A percentile compares a stretch with the other conserved stretches of the same genome.
phyloP scores from a whole-genome alignment of 2,888 invertebrate genomes.

The Phortica okadai region DNA sequence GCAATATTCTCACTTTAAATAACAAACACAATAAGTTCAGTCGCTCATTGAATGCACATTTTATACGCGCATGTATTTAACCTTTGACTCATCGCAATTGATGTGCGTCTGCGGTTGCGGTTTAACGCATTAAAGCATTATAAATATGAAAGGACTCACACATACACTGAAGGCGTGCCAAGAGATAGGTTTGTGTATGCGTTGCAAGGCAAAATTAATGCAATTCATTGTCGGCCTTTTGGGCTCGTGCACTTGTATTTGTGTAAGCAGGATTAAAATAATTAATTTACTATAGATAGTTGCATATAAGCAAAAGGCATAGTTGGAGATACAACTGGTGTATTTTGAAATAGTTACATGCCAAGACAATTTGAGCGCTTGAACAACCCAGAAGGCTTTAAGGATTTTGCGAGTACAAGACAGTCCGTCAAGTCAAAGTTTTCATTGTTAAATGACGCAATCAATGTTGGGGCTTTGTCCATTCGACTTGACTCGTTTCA shows the following conservation, averaged over 20 bases:
- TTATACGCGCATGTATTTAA: neutral
- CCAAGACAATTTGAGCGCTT: too few relatives aligned
- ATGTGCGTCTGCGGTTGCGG: slow-evolving; percentile 24
- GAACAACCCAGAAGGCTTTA: too few relatives aligned
- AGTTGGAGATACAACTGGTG: neutral
- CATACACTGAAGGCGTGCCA: neutral
- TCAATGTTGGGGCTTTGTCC: slow-evolving; percentile 37
- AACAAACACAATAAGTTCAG: too few relatives aligned
- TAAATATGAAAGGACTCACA: slow-evolving; percentile 19
- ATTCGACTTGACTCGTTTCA: neutral
- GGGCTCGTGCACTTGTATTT: neutral
- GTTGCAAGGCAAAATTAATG: slow-evolving; percentile 48
- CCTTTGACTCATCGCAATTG: neutral
- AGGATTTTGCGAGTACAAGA: neutral
- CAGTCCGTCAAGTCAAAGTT: neutral
- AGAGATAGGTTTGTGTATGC: neutral
- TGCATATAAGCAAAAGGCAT: neutral
- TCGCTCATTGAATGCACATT: neutral
- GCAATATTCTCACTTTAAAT: too few relatives aligned
- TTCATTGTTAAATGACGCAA: slow-evolving; percentile 45
- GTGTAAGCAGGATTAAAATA: slow-evolving; percentile 54
- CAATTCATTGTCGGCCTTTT: slow-evolving; percentile 13
- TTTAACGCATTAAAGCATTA: slow-evolving; percentile 14
- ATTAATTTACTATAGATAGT: slow-evolving; percentile 63
- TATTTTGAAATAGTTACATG: neutral